These are phyloP conservation scores for Drosophila watanabei DNA, from an alignment of 1,140 invertebrate species.

Conservation along the genomic window DNA sequence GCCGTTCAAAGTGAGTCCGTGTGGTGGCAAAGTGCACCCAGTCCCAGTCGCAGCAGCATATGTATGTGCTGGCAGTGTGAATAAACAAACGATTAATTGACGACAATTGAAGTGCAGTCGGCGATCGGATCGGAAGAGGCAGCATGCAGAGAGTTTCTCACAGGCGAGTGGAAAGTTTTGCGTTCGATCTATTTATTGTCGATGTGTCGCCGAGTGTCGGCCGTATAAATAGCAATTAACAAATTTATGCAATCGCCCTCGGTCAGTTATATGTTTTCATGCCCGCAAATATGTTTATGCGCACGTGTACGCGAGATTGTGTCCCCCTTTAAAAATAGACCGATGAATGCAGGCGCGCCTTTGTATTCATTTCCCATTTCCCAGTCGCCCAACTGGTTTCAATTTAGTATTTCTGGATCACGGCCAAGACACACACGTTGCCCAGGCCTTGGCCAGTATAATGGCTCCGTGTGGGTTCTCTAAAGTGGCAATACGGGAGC, in stretches of 20 bases:
- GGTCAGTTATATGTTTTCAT: conserved; percentile 22
- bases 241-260: conserved; percentile 70
- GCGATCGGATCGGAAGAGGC: conserved; percentile 31
- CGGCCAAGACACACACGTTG: conserved; percentile 40
- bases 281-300: conserved; percentile 24
- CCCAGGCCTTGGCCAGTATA: conserved; percentile 44
- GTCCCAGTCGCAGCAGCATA: neutral
- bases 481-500: conserved; percentile 13
- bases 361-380: conserved; percentile 17
- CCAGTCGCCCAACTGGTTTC: conserved; percentile 34
- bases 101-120: conserved; percentile 73
- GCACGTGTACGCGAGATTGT: conserved; percentile 27
- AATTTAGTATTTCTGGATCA: conserved; percentile 50
- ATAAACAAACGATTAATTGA: conserved; percentile 73
- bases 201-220: conserved; percentile 54
- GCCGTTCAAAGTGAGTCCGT: conserved; percentile 9
- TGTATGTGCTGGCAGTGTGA: conserved; percentile 21
- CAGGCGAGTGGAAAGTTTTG: conserved; percentile 78
- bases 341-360: conserved; percentile 23
- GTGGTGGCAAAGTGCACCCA: conserved; percentile 38
- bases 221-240: conserved; percentile 79
- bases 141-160: conserved; percentile 58
- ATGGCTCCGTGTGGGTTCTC: conserved; percentile 13
- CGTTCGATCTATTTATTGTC: conserved; percentile 54
- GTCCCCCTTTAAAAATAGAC: conserved; percentile 30